Percentiles rank a stretch among this genome's conserved stretches.
Evolutionary conservation across 2,888 invertebrate species (phyloP).

Genomic region (Lasioglossum morio): DNA sequence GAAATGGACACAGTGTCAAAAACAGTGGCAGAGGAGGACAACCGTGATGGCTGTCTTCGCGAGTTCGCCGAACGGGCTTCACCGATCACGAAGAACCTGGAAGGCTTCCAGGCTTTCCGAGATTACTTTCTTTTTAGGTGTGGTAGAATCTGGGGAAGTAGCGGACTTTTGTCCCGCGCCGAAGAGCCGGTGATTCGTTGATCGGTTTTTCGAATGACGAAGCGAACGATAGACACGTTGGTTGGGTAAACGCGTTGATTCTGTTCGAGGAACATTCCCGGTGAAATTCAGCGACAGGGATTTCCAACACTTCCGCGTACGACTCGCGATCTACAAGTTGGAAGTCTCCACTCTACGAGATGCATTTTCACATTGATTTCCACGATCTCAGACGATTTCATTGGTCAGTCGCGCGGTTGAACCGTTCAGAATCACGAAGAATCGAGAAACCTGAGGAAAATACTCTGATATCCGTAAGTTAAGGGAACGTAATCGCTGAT

Average conservation of each 20-base stretch:
- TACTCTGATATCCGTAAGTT: not conserved
- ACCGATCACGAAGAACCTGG: conserved; percentile 7
- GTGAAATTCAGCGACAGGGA: not conserved
- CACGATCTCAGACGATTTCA: conserved; percentile 52
- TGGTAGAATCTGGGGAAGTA: not conserved
- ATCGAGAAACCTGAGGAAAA: conserved; percentile 8
- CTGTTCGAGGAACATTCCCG: conserved; percentile 16
- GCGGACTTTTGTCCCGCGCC: not conserved
- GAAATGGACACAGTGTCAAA: not conserved
- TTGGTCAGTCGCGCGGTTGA: not conserved
- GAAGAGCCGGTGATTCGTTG: not conserved
- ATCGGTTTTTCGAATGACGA: not conserved
- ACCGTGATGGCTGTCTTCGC: conserved; percentile 19
- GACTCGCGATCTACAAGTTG: too few species aligned
- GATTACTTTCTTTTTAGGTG: not conserved
- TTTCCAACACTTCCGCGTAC: too few species aligned
- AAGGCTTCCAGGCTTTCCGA: conserved; percentile 21
- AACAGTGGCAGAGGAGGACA: not conserved
- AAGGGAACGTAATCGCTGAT: not conserved
- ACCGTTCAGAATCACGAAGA: conserved; percentile 8
- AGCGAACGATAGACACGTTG: not conserved
- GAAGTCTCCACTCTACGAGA: not conserved
- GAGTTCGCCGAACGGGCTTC: not conserved
- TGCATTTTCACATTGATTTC: conserved; percentile 43
- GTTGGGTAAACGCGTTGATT: not conserved